These are phyloP conservation scores for Semicossyphus pulcher DNA, from an alignment of 2,113 vertebrate genomes.

Conservation along the genomic window DNA sequence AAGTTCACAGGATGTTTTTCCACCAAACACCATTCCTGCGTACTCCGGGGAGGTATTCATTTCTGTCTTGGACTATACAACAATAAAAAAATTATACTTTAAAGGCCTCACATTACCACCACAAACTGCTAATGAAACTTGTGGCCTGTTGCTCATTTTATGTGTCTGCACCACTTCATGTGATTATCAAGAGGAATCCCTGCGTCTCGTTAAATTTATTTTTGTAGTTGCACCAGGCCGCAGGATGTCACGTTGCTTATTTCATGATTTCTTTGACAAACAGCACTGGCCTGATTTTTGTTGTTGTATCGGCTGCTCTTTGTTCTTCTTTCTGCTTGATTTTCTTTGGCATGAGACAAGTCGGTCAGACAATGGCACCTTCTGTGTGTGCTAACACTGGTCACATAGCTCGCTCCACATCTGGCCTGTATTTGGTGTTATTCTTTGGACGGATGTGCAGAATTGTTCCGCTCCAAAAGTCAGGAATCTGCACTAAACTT, in stretches of 20 bases:
- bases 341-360: slow-evolving; percentile 23
- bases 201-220: background rate
- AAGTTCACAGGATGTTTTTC: background rate
- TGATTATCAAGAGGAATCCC: background rate
- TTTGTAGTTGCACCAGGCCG: background rate
- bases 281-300: background rate
- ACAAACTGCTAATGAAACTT: background rate
- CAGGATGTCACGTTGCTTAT: background rate
- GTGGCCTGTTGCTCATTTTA: background rate
- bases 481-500: background rate
- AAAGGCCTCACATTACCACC: background rate
- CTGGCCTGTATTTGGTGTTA: slow-evolving; percentile 45
- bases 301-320: background rate
- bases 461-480: background rate
- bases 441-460: slow-evolving; percentile 12
- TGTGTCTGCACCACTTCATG: background rate
- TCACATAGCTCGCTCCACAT: slow-evolving; percentile 58
- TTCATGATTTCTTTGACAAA: background rate
- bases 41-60: background rate
- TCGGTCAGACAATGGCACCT: slow-evolving; percentile 46
- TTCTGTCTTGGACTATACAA: background rate
- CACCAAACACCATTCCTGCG: background rate
- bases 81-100: background rate
- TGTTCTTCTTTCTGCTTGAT: slow-evolving; percentile 24
- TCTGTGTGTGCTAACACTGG: slow-evolving; percentile 42